phyloP scores from a whole-genome alignment of 2,113 vertebrate genomes.

The Serilophus lunatus region DNA sequence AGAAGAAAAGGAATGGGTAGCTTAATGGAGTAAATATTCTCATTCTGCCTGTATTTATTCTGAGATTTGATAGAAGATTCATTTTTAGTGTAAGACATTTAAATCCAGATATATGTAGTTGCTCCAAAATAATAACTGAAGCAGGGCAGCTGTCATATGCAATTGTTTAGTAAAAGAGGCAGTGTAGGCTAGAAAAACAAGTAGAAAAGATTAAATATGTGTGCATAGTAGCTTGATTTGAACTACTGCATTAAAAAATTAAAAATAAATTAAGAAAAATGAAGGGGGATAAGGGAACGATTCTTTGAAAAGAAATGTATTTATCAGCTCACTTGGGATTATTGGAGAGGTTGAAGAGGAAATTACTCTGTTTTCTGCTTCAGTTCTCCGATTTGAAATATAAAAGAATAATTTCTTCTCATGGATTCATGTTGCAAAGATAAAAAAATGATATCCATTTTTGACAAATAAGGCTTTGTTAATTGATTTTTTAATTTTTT shows the following conservation, averaged over 20 bases:
- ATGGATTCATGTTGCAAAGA: background rate
- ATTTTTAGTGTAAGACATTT: background rate
- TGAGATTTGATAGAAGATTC: background rate
- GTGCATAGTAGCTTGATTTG: background rate
- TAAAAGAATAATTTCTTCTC: background rate
- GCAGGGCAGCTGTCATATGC: fast-evolving
- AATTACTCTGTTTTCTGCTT: background rate
- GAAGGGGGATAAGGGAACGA: fast-evolving
- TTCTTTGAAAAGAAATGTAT: background rate
- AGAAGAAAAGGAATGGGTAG: background rate
- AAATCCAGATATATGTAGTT: background rate
- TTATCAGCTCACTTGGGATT: background rate
- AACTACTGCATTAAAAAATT: background rate
- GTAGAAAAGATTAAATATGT: background rate
- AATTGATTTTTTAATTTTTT: background rate
- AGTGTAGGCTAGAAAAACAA: background rate
- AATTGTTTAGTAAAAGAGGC: background rate
- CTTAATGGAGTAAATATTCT: background rate
- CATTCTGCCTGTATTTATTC: background rate
- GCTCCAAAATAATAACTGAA: background rate
- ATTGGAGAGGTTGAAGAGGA: background rate
- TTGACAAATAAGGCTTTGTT: fast-evolving
- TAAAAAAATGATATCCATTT: background rate
- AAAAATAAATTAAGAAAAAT: background rate
- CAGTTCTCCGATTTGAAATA: background rate